Conservation (phyloP, 35 echinoderm and acorn worm genomes). For the Hemicentrotus pulcherrimus region DNA sequence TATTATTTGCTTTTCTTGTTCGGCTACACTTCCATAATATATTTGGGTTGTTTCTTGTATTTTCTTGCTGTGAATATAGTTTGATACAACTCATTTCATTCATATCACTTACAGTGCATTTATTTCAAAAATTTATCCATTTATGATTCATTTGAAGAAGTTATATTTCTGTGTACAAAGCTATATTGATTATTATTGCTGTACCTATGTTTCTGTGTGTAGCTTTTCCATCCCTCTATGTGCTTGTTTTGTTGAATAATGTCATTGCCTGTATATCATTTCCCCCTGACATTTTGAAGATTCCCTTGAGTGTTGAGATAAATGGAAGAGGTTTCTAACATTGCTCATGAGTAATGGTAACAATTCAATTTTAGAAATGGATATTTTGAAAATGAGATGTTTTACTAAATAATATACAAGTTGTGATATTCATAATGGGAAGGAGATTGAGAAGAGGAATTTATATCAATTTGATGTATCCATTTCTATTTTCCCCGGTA, state of each 20-base stretch:
- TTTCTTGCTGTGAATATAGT: not conserved
- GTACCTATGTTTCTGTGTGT: not conserved
- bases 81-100: constrained; percentile 2
- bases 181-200: not conserved
- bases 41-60: not conserved
- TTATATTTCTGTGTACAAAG: not conserved
- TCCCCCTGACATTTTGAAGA: not conserved
- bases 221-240: not conserved
- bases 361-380: no score
- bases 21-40: not conserved
- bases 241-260: not conserved
- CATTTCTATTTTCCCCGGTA: no score
- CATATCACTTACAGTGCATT: not conserved
- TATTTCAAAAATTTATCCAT: not conserved
- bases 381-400: no score
- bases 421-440: no score
- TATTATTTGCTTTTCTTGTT: not conserved
- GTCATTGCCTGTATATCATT: not conserved
- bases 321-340: not conserved
- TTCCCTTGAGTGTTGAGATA: not conserved
- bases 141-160: not conserved
- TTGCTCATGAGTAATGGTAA: no score
- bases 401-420: no score
- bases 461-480: no score
- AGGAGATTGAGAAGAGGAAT: no score